Conservation (phyloP, 2,113 vertebrate genomes). For the Syrrhaptes paradoxus region DNA sequence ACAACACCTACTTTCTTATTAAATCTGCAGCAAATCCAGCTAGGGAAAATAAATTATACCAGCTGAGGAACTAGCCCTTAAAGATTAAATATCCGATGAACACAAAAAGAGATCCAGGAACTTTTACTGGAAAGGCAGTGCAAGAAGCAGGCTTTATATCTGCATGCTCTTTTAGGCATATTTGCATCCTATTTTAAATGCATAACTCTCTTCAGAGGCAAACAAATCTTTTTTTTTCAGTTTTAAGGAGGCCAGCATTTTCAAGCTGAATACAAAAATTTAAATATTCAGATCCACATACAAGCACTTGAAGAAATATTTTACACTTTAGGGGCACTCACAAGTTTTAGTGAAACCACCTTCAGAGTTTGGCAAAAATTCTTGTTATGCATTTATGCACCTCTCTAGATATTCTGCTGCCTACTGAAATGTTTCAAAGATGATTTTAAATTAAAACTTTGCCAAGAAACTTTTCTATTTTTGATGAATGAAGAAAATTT, state of each 20-base stretch:
- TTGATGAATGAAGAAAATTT: not conserved
- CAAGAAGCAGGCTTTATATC: not conserved
- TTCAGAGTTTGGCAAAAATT: not conserved
- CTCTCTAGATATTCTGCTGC: not conserved
- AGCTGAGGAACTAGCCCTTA: not conserved
- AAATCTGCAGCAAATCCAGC: not conserved
- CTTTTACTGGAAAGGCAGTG: not conserved
- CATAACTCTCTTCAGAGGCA: not conserved
- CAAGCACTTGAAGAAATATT: not conserved
- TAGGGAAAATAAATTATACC: not conserved
- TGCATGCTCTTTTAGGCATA: not conserved
- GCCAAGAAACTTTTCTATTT: not conserved
- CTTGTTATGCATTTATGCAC: not conserved
- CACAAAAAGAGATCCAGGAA: not conserved
- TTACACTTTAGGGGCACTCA: not conserved
- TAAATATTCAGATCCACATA: not conserved
- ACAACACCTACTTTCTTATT: not conserved
- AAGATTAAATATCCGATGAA: not conserved
- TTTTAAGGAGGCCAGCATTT: not conserved
- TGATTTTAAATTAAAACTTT: not conserved
- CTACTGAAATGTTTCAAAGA: not conserved
- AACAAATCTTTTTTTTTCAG: not conserved
- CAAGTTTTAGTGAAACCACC: not conserved
- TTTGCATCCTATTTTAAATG: not conserved
- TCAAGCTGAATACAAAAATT: not conserved